Conservation (phyloP, 2,113 vertebrate species). For the Zosterops lateralis region DNA sequence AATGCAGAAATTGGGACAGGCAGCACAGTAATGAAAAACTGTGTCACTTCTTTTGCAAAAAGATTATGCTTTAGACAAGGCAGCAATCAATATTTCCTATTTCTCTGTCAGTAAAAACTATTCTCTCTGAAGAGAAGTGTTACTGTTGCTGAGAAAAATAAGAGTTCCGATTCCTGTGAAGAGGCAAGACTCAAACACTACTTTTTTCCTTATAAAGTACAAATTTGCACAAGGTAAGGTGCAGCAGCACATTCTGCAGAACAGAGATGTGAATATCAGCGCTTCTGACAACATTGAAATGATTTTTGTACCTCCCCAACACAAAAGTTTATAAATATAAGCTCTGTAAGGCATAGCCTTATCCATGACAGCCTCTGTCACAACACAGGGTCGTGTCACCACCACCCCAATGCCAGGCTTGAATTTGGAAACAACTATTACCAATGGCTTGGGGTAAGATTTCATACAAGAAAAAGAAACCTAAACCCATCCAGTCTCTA, state of each 20-base stretch:
- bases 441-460: neutral
- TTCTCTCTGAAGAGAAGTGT: neutral
- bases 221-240: neutral
- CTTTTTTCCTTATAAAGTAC: neutral
- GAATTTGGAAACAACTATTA: neutral
- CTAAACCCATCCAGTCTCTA: neutral
- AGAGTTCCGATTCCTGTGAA: neutral
- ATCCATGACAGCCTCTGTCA: neutral
- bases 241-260: neutral
- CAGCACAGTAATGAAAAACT: neutral
- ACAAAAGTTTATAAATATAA: neutral
- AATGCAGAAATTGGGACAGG: neutral
- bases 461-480: neutral
- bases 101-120: neutral
- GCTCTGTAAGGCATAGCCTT: neutral
- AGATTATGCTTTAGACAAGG: neutral
- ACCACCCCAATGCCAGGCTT: neutral
- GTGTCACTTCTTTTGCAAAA: neutral
- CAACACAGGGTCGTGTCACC: accelerated
- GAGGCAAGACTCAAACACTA: accelerated
- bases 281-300: neutral
- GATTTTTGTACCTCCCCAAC: neutral
- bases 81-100: neutral
- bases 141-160: neutral
- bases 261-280: neutral